phyloP scores from a whole-genome alignment of 2,888 invertebrate species.

The Meteorus colon region DNA sequence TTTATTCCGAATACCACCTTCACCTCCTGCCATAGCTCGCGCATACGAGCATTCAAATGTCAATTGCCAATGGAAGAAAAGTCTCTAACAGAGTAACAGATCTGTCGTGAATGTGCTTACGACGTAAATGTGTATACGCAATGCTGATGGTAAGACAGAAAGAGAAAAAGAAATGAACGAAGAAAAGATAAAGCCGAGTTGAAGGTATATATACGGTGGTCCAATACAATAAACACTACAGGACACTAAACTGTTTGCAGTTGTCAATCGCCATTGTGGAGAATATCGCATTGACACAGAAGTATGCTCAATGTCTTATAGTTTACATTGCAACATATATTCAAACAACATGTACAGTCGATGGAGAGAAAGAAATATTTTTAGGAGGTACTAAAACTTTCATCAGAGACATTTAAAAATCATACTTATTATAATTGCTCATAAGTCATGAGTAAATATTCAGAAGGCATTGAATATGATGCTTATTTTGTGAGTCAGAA shows the following conservation, averaged over 20 bases:
- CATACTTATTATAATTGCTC: not conserved
- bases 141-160: constrained; percentile 35
- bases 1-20: constrained; percentile 38
- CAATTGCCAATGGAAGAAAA: constrained; percentile 62
- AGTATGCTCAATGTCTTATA: constrained; percentile 29
- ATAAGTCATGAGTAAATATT: not conserved
- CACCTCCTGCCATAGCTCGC: constrained; percentile 38
- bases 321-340: constrained; percentile 36
- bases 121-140: not conserved
- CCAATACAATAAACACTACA: constrained; percentile 69
- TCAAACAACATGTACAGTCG: constrained; percentile 22
- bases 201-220: constrained; percentile 63
- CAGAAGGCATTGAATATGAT: not conserved
- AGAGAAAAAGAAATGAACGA: constrained; percentile 17
- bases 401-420: too few relatives aligned
- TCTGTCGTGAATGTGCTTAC: constrained; percentile 60
- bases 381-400: too few relatives aligned
- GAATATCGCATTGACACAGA: constrained; percentile 42
- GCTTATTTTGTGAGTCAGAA: not conserved
- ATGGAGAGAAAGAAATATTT: not conserved
- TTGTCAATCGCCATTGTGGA: constrained; percentile 66
- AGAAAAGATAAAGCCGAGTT: constrained; percentile 40
- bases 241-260: constrained; percentile 72
- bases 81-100: constrained; percentile 69
- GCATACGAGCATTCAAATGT: constrained; percentile 69